A percentile compares a stretch with the other conserved stretches of the same genome.
phyloP scores from a whole-genome alignment of 2,113 vertebrate genomes.

The Poeciliopsis retropinna region DNA sequence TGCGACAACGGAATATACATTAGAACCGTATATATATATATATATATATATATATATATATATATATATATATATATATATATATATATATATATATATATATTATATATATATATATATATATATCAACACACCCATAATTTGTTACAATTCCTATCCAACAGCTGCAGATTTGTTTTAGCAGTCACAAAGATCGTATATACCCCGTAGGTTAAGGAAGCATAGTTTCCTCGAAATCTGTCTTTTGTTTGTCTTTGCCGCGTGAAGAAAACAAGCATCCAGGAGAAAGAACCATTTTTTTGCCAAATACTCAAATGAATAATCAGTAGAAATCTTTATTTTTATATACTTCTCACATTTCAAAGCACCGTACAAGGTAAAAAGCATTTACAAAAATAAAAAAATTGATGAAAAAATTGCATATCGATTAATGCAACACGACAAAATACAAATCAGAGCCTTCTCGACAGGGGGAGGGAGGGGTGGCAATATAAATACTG shows the following conservation, averaged over 20 bases:
- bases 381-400: slow-evolving; percentile 79
- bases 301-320: slow-evolving; percentile 58
- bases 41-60: not conserved
- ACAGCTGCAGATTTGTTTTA: too few relatives aligned
- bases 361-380: slow-evolving; percentile 73
- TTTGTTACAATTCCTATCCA: too few relatives aligned
- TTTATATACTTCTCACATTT: slow-evolving; percentile 75
- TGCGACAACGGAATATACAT: not conserved
- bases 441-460: slow-evolving; percentile 34
- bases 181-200: too few relatives aligned
- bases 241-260: not conserved
- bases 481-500: slow-evolving; percentile 54
- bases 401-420: slow-evolving; percentile 51
- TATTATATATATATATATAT: too few relatives aligned
- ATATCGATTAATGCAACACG: slow-evolving; percentile 61
- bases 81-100: not conserved
- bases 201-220: too few relatives aligned
- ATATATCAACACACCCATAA: too few relatives aligned
- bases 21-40: not conserved
- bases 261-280: not conserved
- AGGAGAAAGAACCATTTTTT: slow-evolving; percentile 19
- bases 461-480: slow-evolving; percentile 35
- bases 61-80: slow-evolving; percentile 1
- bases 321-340: slow-evolving; percentile 79
- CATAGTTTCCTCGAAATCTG: not conserved